Evolutionary conservation across 2,113 vertebrate species (phyloP).

Genomic region (Galemys pyrenaicus): DNA sequence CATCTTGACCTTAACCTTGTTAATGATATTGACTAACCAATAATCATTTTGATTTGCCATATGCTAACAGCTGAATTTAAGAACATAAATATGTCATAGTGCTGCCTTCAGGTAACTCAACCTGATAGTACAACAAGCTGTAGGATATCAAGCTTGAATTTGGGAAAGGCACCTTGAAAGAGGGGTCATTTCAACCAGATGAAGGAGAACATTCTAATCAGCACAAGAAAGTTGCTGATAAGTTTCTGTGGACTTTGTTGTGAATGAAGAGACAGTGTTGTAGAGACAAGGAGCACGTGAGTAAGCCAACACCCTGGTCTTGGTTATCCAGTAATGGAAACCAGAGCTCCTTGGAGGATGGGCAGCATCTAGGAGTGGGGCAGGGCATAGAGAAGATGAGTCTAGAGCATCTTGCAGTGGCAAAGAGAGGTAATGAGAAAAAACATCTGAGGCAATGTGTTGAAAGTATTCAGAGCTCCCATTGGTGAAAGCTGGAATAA

Average conservation of each 20-base stretch:
- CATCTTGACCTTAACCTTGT: neutral
- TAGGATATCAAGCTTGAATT: neutral
- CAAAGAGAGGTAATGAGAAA: neutral
- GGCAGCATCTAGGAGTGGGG: no score
- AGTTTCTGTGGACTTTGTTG: neutral
- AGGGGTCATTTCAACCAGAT: neutral
- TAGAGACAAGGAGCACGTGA: neutral
- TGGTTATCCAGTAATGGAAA: neutral
- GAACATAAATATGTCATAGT: no score
- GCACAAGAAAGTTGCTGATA: neutral
- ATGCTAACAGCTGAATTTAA: neutral
- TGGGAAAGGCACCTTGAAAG: neutral
- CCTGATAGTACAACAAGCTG: neutral
- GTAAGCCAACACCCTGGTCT: neutral
- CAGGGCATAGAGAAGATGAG: neutral
- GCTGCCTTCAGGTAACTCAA: neutral
- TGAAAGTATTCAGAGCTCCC: neutral
- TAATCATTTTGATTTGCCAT: neutral
- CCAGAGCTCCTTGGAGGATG: neutral
- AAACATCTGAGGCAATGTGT: no score
- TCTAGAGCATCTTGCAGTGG: neutral
- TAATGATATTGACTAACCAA: neutral
- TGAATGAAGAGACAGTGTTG: no score
- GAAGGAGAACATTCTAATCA: neutral
- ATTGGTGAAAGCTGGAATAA: neutral